These are phyloP conservation scores for Mesochorus sp. DNA, from an alignment of 2,888 invertebrate genomes.

Conservation along the genomic window DNA sequence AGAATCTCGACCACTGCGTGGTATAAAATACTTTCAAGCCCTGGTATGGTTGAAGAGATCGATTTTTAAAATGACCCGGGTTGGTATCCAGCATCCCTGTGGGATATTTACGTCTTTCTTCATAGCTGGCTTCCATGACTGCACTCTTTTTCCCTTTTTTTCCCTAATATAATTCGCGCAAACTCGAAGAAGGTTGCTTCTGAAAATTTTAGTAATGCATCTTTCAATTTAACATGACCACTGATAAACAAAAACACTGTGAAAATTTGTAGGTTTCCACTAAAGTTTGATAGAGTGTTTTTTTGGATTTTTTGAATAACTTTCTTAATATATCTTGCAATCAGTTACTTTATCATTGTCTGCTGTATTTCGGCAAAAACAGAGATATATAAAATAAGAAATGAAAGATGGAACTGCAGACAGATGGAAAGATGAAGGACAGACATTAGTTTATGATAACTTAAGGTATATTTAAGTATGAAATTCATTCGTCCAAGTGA, in stretches of 20 bases:
- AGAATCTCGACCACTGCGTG: neutral
- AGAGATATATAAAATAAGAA: neutral
- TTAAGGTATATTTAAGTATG: no score
- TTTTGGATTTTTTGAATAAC: neutral
- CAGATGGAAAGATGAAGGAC: no score
- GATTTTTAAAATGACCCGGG: slow-evolving; percentile 21
- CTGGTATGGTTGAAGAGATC: neutral
- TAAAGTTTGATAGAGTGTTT: no score
- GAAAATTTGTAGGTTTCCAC: slow-evolving; percentile 9
- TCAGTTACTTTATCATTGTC: neutral
- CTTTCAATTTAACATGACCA: no score
- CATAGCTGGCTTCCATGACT: neutral
- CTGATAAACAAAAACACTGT: no score
- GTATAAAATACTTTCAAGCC: neutral
- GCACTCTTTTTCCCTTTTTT: neutral
- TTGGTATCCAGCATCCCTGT: neutral
- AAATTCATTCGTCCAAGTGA: no score
- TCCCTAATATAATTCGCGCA: slow-evolving; percentile 4
- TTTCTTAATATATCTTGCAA: neutral
- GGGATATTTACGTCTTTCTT: neutral
- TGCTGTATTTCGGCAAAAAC: neutral
- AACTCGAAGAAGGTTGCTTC: slow-evolving; percentile 16
- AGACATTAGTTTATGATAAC: no score
- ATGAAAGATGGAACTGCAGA: neutral
- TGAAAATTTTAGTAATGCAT: neutral